A percentile compares a stretch with the other conserved stretches of the same genome.
These are phyloP conservation scores for Yponomeuta cagnagella DNA, from an alignment of 2,888 invertebrate genomes.

Conservation along the genomic window DNA sequence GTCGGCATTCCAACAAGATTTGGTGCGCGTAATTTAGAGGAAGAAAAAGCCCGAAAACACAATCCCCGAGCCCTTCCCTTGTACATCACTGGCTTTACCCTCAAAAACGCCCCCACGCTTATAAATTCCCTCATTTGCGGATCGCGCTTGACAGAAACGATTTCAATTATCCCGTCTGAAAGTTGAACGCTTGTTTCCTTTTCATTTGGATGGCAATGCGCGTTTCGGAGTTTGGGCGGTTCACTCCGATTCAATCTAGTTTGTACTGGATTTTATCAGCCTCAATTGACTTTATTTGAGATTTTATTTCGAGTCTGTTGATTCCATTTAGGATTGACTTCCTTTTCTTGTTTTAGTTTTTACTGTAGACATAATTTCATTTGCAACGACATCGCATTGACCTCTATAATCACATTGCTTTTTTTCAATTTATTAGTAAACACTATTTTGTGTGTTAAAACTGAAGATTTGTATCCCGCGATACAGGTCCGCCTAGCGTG, in stretches of 20 bases:
- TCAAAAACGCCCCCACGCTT: slow-evolving; percentile 19
- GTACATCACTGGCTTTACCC: not conserved
- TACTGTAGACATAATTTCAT: no score
- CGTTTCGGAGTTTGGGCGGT: not conserved
- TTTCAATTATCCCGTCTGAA: slow-evolving; percentile 38
- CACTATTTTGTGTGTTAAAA: no score
- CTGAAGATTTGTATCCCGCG: no score
- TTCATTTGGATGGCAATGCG: slow-evolving; percentile 5
- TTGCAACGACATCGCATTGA: no score
- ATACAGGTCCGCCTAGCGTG: no score
- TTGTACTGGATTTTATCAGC: not conserved
- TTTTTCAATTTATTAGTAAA: no score
- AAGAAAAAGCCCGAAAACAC: not conserved
- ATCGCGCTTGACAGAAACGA: slow-evolving; percentile 31
- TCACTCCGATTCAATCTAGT: not conserved
- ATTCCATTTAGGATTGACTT: no score
- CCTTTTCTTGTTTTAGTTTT: no score
- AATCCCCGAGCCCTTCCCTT: not conserved
- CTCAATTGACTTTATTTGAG: not conserved
- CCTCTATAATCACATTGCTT: no score
- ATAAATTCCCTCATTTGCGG: slow-evolving; percentile 35
- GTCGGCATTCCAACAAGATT: no score
- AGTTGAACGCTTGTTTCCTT: slow-evolving; percentile 12
- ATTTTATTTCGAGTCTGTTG: no score
- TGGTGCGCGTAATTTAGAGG: not conserved